Percentiles rank a stretch among this genome's conserved stretches.
These are phyloP conservation scores for Helogale parvula DNA, from an alignment of 2,113 vertebrate species.

Conservation along the genomic window DNA sequence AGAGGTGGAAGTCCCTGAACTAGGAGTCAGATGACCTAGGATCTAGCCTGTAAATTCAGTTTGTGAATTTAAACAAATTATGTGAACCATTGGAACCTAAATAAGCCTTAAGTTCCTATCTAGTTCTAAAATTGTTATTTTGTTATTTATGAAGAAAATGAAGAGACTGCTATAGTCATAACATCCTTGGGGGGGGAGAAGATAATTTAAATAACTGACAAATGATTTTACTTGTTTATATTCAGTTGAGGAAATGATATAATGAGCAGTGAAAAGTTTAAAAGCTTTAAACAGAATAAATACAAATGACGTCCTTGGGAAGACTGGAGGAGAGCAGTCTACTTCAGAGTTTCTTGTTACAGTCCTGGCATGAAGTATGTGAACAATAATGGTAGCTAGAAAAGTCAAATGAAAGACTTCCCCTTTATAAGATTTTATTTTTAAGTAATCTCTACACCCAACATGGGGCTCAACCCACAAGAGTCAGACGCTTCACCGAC, in stretches of 20 bases:
- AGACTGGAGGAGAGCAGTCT: neutral
- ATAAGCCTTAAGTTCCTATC: neutral
- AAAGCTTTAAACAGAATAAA: neutral
- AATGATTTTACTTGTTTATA: neutral
- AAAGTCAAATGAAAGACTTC: neutral
- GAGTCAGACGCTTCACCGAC: neutral
- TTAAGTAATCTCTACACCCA: neutral
- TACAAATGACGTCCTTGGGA: neutral
- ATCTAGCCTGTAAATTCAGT: constrained; percentile 42
- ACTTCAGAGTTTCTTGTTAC: neutral
- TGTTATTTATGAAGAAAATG: constrained; percentile 48
- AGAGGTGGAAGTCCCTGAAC: neutral
- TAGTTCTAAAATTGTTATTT: neutral
- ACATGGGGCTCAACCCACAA: neutral
- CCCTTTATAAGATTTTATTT: neutral
- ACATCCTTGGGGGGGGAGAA: neutral
- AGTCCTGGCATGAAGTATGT: neutral
- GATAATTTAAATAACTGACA: neutral
- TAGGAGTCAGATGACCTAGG: neutral
- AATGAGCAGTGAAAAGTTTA: neutral
- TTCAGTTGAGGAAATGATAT: neutral
- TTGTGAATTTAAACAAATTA: constrained; percentile 31
- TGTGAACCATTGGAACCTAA: neutral
- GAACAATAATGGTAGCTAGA: neutral
- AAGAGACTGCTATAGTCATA: neutral